Evolutionary conservation across 2,113 vertebrate species (phyloP).

Genomic region (Elephas maximus): DNA sequence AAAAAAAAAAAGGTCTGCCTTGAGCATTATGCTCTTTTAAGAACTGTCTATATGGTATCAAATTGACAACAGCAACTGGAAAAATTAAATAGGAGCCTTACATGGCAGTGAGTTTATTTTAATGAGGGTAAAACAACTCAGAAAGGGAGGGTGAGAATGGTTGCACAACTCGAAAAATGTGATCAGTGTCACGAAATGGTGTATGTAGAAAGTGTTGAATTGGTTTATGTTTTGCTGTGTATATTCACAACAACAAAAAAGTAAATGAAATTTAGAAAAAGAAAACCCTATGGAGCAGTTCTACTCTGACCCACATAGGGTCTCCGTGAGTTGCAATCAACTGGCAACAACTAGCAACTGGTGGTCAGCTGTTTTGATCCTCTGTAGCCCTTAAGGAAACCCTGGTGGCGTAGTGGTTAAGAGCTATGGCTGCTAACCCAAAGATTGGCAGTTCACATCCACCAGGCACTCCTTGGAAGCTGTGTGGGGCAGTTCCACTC

Average conservation of each 20-base stretch:
- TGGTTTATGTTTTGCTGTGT: not conserved
- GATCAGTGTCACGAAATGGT: not conserved
- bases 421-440: too few species aligned
- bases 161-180: not conserved
- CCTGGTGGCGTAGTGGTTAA: too few species aligned
- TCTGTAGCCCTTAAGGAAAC: not conserved
- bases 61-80: not conserved
- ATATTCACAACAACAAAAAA: not conserved
- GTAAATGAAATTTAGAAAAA: not conserved
- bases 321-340: not conserved
- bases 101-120: not conserved
- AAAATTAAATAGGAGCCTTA: not conserved
- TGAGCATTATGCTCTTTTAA: not conserved
- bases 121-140: not conserved
- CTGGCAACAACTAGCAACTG: not conserved
- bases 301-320: not conserved
- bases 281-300: not conserved
- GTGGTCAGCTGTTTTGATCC: conserved; percentile 10
- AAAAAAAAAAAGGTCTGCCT: not conserved
- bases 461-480: too few species aligned
- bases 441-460: too few species aligned
- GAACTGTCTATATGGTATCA: not conserved
- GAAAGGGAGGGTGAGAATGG: not conserved
- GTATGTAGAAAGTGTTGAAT: not conserved
- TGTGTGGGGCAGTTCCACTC: too few species aligned